Evolutionary conservation across 2,888 invertebrate genomes (phyloP), one percentile per base, ranked within the genome.

Genomic region (Alloscopus bannaensis): DNA sequence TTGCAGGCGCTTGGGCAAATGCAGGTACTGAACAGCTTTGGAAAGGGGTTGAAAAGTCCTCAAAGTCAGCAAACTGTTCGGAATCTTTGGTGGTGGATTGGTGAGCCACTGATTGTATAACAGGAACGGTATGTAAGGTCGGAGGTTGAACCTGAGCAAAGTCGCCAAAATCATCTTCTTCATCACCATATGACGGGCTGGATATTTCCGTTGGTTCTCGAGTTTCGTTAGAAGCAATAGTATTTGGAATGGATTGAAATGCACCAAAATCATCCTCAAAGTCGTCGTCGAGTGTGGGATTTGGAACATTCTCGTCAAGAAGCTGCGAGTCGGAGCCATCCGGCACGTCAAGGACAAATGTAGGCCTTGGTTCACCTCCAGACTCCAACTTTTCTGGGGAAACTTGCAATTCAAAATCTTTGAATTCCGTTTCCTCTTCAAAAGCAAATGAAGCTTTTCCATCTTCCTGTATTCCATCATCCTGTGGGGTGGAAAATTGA

Each of bases 141-240:
- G 26, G 4, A 36, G 28, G 40, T 64, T 60, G 55, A 65, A 36
- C 60, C 13, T 72, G 80, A 57, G 57, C 76, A 72, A 76, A 80
- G n/a, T 82, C 80, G 6, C 72, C 76, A 62, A 82, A 80, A 45
- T 77, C 77, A 24, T 76, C 81, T 22, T 72, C 78, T 26, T 59
- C 68, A n/a, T 68, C 78, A 20, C 72, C 71, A 28, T 26, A 40
- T 42, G 2, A 36, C 20, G n/a, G n/a, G n/a, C n/a, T n/a, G n/a
- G n/a, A n/a, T n/a, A n/a, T n/a, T n/a, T n/a, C n/a, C n/a, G n/a
- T 70, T 28, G 24, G 1, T 29, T 26, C 50, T 6, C 18, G n/a
- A 40, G n/a, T n/a, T 13, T 36, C 36, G 8, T 36, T 36, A 8
- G 13, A 36, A 45, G 3, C 45, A 45, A 4, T 52, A 26, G 47